Evolutionary conservation across 2,888 invertebrate genomes (phyloP).

Genomic region (Sesia apiformis): DNA sequence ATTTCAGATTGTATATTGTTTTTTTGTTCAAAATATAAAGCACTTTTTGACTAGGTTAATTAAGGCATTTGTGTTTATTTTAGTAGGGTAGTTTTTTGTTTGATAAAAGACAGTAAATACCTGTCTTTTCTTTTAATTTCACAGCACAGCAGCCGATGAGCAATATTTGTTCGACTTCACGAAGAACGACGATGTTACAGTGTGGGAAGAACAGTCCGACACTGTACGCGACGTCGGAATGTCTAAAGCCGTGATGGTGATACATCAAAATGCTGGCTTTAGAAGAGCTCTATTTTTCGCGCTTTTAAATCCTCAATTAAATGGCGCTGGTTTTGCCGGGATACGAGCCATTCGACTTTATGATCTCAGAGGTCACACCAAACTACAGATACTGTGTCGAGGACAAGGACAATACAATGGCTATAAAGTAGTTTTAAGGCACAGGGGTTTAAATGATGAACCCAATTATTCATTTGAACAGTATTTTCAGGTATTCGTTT

Average conservation of each 20-base stretch:
- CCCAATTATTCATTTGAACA: constrained; percentile 77
- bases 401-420: constrained; percentile 74
- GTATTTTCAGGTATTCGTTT: constrained; percentile 56
- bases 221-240: constrained; percentile 77
- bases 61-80: too few relatives aligned
- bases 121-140: constrained; percentile 5
- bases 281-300: constrained; percentile 78
- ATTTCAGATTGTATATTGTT: too few relatives aligned
- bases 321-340: constrained; percentile 81
- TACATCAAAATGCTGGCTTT: constrained; percentile 75
- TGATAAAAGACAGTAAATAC: neutral
- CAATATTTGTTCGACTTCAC: constrained; percentile 76
- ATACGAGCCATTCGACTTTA: constrained; percentile 63
- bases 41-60: too few relatives aligned
- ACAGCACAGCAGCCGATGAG: constrained; percentile 30
- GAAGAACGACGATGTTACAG: constrained; percentile 54
- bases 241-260: constrained; percentile 76
- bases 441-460: constrained; percentile 71
- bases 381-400: constrained; percentile 69
- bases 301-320: constrained; percentile 77
- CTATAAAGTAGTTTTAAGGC: constrained; percentile 76
- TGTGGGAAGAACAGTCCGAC: constrained; percentile 79
- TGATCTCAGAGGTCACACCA: constrained; percentile 61
- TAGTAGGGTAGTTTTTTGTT: too few relatives aligned
- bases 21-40: too few relatives aligned